Conservation (phyloP, 1,140 invertebrate species). For the Drosophila subobscura region DNA sequence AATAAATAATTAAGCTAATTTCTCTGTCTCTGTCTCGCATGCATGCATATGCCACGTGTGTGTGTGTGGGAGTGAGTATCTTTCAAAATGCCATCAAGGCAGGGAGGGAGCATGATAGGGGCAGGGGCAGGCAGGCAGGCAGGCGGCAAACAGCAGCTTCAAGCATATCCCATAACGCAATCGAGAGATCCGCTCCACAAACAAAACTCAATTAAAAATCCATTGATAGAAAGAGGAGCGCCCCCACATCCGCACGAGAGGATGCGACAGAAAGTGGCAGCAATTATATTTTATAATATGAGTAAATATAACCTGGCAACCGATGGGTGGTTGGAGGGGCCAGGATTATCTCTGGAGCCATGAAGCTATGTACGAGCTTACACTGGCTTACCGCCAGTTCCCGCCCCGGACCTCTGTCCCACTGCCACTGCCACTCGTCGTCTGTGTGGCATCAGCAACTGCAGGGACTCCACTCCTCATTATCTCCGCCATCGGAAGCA, state of each 20-base stretch:
- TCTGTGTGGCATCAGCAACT: no score
- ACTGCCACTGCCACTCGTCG: no score
- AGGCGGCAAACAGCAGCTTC: background rate
- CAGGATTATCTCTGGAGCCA: no score
- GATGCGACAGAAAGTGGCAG: slow-evolving; percentile 1
- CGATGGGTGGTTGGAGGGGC: background rate
- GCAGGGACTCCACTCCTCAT: no score
- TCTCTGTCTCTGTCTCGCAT: background rate
- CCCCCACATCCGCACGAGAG: no score
- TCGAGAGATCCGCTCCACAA: slow-evolving; percentile 1
- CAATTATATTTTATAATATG: slow-evolving; percentile 8
- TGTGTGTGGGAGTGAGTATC: background rate
- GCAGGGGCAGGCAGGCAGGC: no score
- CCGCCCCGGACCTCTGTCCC: no score
- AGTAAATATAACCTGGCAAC: slow-evolving; percentile 5
- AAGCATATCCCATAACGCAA: slow-evolving; percentile 14
- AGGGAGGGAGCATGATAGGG: background rate
- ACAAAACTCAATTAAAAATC: slow-evolving; percentile 46
- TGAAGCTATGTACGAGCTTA: no score
- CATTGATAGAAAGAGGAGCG: slow-evolving; percentile 15
- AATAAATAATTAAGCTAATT: slow-evolving; percentile 56
- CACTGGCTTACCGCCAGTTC: no score
- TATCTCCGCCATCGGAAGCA: background rate
- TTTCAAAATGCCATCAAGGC: slow-evolving; percentile 24
- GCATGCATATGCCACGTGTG: background rate